These are phyloP conservation scores for Rapana venosa DNA, from an alignment of 2,888 invertebrate genomes.

Conservation along the genomic window DNA sequence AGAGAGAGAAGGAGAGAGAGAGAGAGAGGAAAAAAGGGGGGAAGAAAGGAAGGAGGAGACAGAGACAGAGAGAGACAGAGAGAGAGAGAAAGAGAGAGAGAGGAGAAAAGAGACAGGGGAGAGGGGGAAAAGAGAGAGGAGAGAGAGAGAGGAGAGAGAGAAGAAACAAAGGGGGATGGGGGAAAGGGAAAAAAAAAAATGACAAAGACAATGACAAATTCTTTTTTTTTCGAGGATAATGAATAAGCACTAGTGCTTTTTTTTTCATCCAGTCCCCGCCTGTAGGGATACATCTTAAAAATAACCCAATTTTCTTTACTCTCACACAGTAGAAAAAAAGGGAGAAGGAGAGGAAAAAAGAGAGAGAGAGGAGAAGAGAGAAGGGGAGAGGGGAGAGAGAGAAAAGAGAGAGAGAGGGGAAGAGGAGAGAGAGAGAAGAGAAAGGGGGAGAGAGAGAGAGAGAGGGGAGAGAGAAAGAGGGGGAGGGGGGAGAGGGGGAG, in stretches of 20 bases:
- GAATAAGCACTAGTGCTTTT: too few relatives aligned
- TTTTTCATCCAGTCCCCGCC: too few relatives aligned
- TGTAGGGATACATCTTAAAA: too few relatives aligned
- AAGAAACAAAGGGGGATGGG: neutral
- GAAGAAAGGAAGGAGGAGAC: neutral
- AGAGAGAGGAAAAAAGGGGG: neutral
- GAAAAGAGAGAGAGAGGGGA: neutral
- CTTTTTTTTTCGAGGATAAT: too few relatives aligned
- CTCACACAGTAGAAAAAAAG: too few relatives aligned
- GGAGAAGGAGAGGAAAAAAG: neutral
- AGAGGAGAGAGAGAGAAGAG: neutral
- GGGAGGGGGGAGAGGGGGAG: neutral
- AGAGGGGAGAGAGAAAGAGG: neutral
- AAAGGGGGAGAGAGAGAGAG: neutral
- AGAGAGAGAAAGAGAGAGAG: neutral
- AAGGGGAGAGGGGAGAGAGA: neutral
- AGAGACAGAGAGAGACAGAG: neutral
- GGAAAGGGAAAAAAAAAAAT: neutral
- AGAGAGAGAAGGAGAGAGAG: neutral
- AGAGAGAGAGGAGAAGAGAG: neutral
- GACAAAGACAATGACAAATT: too few relatives aligned
- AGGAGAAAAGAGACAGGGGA: neutral
- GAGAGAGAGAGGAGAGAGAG: neutral
- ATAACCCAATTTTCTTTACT: too few relatives aligned
- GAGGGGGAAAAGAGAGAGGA: neutral